These are phyloP conservation scores for Eueides isabella DNA, from an alignment of 1,140 invertebrate genomes.

Conservation along the genomic window DNA sequence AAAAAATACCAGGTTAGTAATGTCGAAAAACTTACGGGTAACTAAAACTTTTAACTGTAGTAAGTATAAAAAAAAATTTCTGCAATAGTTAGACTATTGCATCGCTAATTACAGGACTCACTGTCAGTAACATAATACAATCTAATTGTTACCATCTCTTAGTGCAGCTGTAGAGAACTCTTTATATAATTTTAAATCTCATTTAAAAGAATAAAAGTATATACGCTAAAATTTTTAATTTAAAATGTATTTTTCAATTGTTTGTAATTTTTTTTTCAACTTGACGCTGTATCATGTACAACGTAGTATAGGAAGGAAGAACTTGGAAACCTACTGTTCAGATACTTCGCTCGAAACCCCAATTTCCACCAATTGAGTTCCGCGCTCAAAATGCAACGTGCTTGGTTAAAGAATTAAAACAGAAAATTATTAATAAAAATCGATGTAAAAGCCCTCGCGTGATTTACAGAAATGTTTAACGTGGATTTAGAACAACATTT, in stretches of 20 bases:
- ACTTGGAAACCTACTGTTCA: too few relatives aligned
- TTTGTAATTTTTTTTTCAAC: too few relatives aligned
- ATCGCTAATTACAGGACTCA: neutral
- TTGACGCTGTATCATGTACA: too few relatives aligned
- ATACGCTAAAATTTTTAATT: neutral
- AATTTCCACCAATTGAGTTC: too few relatives aligned
- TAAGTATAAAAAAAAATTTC: neutral
- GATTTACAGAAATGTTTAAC: neutral
- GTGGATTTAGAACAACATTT: neutral
- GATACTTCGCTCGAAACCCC: too few relatives aligned
- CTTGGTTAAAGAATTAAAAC: neutral
- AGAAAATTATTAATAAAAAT: neutral
- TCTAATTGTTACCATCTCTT: conserved; percentile 1
- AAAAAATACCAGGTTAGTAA: too few relatives aligned
- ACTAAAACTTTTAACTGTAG: neutral
- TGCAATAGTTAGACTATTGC: neutral
- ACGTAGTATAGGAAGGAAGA: too few relatives aligned
- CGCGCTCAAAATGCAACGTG: too few relatives aligned
- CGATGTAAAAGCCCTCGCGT: neutral
- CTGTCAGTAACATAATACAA: neutral
- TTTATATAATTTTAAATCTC: neutral
- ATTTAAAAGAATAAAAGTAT: neutral
- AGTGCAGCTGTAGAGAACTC: neutral
- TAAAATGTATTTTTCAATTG: neutral
- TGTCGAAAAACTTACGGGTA: too few relatives aligned